A percentile compares a stretch with the other conserved stretches of the same genome.
These are phyloP conservation scores for Burhinus oedicnemus DNA, from an alignment of 2,113 vertebrate genomes.

Conservation along the genomic window DNA sequence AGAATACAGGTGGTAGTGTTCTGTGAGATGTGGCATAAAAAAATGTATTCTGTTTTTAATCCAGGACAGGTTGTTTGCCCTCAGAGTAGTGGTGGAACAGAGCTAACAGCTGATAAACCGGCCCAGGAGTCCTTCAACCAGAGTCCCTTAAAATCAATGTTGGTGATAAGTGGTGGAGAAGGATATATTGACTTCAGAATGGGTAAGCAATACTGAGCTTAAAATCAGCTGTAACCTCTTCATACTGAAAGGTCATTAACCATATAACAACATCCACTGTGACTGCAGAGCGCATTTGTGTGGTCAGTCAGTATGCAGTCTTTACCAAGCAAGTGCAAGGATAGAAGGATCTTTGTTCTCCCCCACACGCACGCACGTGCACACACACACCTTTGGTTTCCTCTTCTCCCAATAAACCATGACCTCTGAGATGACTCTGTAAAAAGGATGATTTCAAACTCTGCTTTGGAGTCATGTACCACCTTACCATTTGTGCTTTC, in stretches of 20 bases:
- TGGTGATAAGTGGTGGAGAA: slow-evolving; percentile 97
- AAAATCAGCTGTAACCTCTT: not conserved
- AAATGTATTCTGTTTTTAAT: not conserved
- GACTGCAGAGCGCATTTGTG: not conserved
- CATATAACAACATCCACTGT: not conserved
- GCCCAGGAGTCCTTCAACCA: slow-evolving; percentile 78
- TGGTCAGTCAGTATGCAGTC: not conserved
- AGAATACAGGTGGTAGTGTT: not conserved
- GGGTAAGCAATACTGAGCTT: slow-evolving; percentile 80
- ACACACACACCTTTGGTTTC: not conserved
- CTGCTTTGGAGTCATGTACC: not conserved
- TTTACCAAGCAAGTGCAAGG: not conserved
- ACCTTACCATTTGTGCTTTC: not conserved
- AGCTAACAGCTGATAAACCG: slow-evolving; percentile 75
- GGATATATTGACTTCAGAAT: slow-evolving; percentile 99
- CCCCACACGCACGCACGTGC: too few species aligned
- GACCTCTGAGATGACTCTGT: not conserved
- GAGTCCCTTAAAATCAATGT: slow-evolving; percentile 82
- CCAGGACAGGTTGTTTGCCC: slow-evolving; percentile 87
- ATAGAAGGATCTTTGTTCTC: not conserved
- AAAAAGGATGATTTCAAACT: not conserved
- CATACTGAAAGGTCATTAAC: not conserved
- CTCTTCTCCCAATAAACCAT: not conserved
- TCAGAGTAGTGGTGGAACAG: slow-evolving; percentile 73
- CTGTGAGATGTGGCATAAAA: not conserved